A percentile compares a stretch with the other conserved stretches of the same genome.
These are phyloP conservation scores for Xestia xanthographa DNA, from an alignment of 2,888 invertebrate species.

Conservation along the genomic window DNA sequence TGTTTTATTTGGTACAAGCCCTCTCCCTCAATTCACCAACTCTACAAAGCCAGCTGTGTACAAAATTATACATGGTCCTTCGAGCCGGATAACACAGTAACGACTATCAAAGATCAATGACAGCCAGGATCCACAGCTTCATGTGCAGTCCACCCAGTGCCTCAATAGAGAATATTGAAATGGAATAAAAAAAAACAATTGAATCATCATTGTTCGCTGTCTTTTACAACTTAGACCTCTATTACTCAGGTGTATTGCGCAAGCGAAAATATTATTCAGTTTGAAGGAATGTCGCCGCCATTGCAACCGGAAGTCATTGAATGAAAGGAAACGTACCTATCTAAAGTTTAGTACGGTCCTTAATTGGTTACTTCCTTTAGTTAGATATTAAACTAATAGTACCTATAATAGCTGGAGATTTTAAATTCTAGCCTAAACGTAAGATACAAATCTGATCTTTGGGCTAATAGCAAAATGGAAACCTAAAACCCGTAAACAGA, in stretches of 20 bases:
- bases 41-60: too few species aligned
- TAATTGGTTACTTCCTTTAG: constrained; percentile 59
- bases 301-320: constrained; percentile 57
- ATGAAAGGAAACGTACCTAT: constrained; percentile 64
- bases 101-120: background rate
- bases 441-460: constrained; percentile 16
- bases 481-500: background rate
- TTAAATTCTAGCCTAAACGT: background rate
- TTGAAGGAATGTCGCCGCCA: constrained; percentile 60
- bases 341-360: constrained; percentile 36
- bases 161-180: background rate
- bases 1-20: too few species aligned
- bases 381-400: constrained; percentile 18
- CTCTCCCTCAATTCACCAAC: too few species aligned
- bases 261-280: constrained; percentile 75
- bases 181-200: background rate
- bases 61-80: too few species aligned
- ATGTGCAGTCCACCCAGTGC: background rate
- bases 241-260: constrained; percentile 59
- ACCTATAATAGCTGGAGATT: background rate
- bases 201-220: background rate
- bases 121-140: background rate
- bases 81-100: too few species aligned
- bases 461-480: constrained; percentile 4
- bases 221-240: background rate